Evolutionary conservation across 1,140 invertebrate species (phyloP).

Genomic region (Hormaphis cornu): DNA sequence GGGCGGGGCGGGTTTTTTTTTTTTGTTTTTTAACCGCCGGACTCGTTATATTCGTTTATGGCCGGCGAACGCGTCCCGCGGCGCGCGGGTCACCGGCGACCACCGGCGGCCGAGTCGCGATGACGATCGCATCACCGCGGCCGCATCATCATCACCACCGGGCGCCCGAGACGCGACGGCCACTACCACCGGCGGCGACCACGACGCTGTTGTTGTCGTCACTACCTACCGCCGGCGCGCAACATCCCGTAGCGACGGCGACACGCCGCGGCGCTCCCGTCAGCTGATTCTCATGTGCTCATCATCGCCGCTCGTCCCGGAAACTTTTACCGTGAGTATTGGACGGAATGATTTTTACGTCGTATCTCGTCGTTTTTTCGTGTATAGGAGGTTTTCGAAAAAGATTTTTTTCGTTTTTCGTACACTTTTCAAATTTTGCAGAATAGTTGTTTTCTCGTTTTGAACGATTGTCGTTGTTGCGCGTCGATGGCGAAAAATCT

Average conservation of each 20-base stretch:
- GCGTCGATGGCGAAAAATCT: no score
- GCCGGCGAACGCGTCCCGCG: background rate
- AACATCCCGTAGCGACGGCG: background rate
- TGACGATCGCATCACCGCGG: background rate
- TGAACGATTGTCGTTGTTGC: no score
- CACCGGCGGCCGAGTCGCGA: background rate
- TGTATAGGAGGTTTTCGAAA: no score
- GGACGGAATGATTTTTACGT: background rate
- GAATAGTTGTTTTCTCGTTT: no score
- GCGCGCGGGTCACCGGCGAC: background rate
- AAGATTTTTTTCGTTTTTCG: no score
- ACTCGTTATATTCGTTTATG: background rate
- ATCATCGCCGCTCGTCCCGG: background rate
- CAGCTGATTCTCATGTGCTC: constrained; percentile 30
- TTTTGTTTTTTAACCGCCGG: background rate
- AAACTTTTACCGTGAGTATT: background rate
- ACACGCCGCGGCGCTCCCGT: background rate
- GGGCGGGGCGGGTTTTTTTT: background rate
- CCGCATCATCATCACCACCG: background rate
- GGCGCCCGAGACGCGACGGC: background rate
- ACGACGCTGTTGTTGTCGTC: background rate
- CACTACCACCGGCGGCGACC: background rate
- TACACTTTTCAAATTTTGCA: no score
- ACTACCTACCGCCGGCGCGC: background rate
- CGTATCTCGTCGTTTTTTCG: background rate